These are phyloP conservation scores for Contarinia nasturtii DNA, from an alignment of 1,140 invertebrate species.

Conservation along the genomic window DNA sequence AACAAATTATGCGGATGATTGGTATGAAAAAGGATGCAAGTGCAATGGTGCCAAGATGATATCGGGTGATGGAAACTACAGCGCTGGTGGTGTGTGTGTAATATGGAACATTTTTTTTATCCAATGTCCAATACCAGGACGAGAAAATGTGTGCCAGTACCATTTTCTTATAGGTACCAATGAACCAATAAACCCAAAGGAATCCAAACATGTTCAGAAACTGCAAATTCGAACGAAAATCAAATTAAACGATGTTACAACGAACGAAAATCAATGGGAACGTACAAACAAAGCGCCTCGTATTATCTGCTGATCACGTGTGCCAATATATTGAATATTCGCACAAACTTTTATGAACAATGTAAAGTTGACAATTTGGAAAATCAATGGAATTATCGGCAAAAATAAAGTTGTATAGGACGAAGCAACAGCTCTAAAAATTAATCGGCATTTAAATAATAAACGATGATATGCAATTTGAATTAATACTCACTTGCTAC, in stretches of 20 bases:
- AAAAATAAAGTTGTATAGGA: neutral
- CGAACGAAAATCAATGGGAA: no score
- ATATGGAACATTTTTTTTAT: slow-evolving; percentile 62
- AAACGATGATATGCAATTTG: neutral
- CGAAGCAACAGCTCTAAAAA: neutral
- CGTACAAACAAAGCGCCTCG: neutral
- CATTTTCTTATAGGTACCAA: slow-evolving; percentile 85
- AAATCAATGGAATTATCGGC: neutral
- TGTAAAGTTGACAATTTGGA: neutral
- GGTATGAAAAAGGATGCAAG: slow-evolving; percentile 86
- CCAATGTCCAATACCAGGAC: slow-evolving; percentile 87
- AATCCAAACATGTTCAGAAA: slow-evolving; percentile 67
- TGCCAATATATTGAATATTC: neutral
- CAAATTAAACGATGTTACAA: no score
- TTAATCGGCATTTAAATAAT: neutral
- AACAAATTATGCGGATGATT: slow-evolving; percentile 67
- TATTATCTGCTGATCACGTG: neutral
- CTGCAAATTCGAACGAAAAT: slow-evolving; percentile 26
- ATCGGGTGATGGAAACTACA: slow-evolving; percentile 48
- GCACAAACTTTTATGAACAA: neutral
- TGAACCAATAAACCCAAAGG: slow-evolving; percentile 80
- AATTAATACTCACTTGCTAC: neutral
- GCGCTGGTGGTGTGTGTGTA: slow-evolving; percentile 56
- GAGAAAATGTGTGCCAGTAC: slow-evolving; percentile 68
- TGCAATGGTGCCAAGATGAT: slow-evolving; percentile 83